Percentiles rank a stretch among this genome's conserved stretches.
phyloP scores from a whole-genome alignment of 2,797 vertebrate species.

The Tamandua tetradactyla region DNA sequence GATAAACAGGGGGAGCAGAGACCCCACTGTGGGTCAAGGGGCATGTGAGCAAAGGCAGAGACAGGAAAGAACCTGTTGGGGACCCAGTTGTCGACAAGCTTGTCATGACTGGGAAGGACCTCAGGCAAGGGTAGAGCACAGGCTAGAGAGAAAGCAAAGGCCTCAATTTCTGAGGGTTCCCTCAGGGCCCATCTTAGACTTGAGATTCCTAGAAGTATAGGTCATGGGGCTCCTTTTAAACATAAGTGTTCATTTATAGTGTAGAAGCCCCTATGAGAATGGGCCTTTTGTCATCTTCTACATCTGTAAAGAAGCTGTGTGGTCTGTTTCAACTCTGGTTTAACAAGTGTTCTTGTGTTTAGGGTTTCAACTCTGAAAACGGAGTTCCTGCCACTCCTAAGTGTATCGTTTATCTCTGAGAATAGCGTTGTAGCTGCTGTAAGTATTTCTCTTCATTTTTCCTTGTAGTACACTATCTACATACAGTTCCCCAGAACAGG shows the following conservation, averaged over 20 bases:
- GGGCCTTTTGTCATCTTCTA: slow-evolving; percentile 39
- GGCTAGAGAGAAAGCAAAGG: not conserved
- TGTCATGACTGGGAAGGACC: not conserved
- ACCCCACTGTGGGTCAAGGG: not conserved
- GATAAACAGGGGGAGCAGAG: not conserved
- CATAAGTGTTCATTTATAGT: not conserved
- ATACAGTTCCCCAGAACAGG: not conserved
- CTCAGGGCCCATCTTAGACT: not conserved
- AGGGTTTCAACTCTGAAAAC: slow-evolving; percentile 98
- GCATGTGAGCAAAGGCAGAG: not conserved
- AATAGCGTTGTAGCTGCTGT: slow-evolving; percentile 98
- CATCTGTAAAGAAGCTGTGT: slow-evolving; percentile 10
- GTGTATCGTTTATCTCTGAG: slow-evolving; percentile 96
- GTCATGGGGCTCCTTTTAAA: not conserved
- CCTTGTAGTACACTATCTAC: not conserved
- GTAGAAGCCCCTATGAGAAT: not conserved
- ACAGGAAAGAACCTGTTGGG: not conserved
- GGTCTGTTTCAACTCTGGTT: not conserved
- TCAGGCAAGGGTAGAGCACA: not conserved
- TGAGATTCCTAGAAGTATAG: slow-evolving; percentile 16
- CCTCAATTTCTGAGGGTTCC: not conserved
- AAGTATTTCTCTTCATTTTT: slow-evolving; percentile 82
- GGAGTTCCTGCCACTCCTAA: slow-evolving; percentile 97
- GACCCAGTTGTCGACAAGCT: not conserved
- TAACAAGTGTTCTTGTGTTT: slow-evolving; percentile 83